A percentile compares a stretch with the other conserved stretches of the same genome.
Evolutionary conservation across 2,797 vertebrate genomes (phyloP).

Genomic region (Zenarchopterus dispar): DNA sequence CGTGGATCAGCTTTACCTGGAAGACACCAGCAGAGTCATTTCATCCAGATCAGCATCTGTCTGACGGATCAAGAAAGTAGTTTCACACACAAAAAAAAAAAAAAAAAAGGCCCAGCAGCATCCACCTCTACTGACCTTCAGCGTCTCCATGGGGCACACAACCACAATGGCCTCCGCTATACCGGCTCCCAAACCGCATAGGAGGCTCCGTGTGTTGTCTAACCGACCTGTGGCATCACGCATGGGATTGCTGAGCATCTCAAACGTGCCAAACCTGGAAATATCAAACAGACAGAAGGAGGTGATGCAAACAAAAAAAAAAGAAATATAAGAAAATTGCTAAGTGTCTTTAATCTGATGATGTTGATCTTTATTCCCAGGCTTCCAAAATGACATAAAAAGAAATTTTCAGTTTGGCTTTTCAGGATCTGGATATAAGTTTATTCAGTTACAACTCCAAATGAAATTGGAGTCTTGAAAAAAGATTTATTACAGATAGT

Average conservation of each 20-base stretch:
- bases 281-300: not conserved
- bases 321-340: not conserved
- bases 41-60: not conserved
- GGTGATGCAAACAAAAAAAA: not conserved
- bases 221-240: slow-evolving; percentile 80
- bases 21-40: not conserved
- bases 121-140: slow-evolving; percentile 74
- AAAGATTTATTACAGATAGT: no score
- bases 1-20: slow-evolving; percentile 88
- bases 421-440: no score
- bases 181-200: slow-evolving; percentile 83
- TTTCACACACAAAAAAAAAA: not conserved
- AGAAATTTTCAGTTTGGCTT: no score
- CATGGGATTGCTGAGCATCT: slow-evolving; percentile 85
- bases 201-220: slow-evolving; percentile 82
- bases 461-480: no score
- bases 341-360: not conserved
- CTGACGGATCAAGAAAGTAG: not conserved
- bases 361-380: no score
- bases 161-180: slow-evolving; percentile 81
- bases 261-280: slow-evolving; percentile 84
- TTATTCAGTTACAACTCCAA: no score
- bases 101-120: not conserved
- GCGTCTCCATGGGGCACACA: slow-evolving; percentile 86
- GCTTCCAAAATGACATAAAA: no score